phyloP scores from a whole-genome alignment of 2,888 invertebrate genomes.

The Apotomis turbidana region DNA sequence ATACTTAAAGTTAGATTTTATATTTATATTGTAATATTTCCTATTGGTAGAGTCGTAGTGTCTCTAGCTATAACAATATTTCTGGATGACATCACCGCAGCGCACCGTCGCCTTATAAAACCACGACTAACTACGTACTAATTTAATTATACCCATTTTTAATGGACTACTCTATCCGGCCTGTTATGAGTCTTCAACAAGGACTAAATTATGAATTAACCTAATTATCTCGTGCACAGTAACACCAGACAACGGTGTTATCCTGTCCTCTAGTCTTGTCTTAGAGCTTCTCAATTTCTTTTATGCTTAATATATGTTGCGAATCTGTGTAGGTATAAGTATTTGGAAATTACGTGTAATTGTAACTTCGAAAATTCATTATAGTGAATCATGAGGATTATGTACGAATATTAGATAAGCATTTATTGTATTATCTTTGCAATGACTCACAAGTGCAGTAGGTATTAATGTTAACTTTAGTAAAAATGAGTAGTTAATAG shows the following conservation, averaged over 20 bases:
- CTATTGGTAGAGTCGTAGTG: slow-evolving; percentile 32
- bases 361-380: no score
- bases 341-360: no score
- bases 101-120: slow-evolving; percentile 40
- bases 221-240: slow-evolving; percentile 9
- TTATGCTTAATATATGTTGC: not conserved
- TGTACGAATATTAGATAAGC: not conserved
- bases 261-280: not conserved
- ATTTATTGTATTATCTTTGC: slow-evolving; percentile 2
- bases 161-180: slow-evolving; percentile 30
- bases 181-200: slow-evolving; percentile 17
- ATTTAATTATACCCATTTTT: slow-evolving; percentile 35
- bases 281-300: not conserved
- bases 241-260: not conserved
- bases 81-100: slow-evolving; percentile 49
- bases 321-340: no score
- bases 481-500: not conserved
- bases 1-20: not conserved
- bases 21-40: not conserved
- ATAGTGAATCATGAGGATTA: not conserved
- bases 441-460: slow-evolving; percentile 13
- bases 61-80: slow-evolving; percentile 27
- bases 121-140: slow-evolving; percentile 27
- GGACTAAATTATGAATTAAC: slow-evolving; percentile 33
- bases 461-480: not conserved